Evolutionary conservation across 1,140 invertebrate species (phyloP).

Genomic region (Lamellibrachia luymesi): DNA sequence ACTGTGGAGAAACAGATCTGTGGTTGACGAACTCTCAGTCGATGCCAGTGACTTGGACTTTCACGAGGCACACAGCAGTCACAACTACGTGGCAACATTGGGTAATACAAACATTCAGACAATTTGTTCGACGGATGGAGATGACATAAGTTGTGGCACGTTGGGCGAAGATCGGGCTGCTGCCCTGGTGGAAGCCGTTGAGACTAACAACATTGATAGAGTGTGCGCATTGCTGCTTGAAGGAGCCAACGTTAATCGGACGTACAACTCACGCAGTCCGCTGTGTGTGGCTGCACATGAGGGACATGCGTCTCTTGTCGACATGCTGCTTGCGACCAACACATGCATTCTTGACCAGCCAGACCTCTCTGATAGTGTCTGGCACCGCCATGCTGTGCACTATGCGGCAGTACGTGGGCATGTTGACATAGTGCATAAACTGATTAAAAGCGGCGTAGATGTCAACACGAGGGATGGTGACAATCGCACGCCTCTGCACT

Average conservation of each 20-base stretch:
- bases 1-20: background rate
- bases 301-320: background rate
- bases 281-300: conserved; percentile 20
- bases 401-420: conserved; percentile 44
- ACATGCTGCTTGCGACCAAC: conserved; percentile 22
- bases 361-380: conserved; percentile 22
- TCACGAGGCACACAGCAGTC: background rate
- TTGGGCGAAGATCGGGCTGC: background rate
- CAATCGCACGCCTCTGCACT: conserved; percentile 46
- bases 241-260: background rate
- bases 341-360: conserved; percentile 4
- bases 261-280: conserved; percentile 8
- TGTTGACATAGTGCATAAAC: conserved; percentile 32
- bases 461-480: conserved; percentile 43
- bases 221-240: background rate
- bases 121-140: background rate
- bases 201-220: background rate
- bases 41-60: background rate
- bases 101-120: background rate
- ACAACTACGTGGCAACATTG: background rate
- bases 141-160: background rate
- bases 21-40: background rate
- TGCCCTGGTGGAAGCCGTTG: background rate
- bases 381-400: conserved; percentile 46
- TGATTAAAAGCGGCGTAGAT: conserved; percentile 40